Percentiles rank a stretch among this genome's conserved stretches.
Conservation (phyloP, 1,140 invertebrate species). For the Platorchestia sp. region DNA sequence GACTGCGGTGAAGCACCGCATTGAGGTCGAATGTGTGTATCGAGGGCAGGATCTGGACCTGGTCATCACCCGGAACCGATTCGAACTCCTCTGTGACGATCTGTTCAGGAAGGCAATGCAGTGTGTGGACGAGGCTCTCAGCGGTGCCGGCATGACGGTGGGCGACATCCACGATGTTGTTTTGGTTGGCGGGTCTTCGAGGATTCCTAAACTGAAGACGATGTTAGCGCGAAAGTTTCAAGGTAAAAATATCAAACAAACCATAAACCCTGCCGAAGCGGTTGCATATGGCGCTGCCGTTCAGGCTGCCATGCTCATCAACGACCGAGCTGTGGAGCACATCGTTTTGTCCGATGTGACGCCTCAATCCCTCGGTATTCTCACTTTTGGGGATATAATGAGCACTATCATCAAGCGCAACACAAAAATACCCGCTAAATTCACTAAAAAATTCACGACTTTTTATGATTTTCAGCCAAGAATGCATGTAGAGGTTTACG, state of each 20-base stretch:
- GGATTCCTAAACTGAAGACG: slow-evolving; percentile 99
- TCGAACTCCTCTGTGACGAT: no score
- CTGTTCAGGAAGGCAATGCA: slow-evolving; percentile 99
- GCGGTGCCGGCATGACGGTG: slow-evolving; percentile 99
- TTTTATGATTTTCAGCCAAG: not conserved
- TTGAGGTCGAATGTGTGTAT: slow-evolving; percentile 99
- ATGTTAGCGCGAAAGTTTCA: no score
- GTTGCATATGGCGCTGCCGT: no score
- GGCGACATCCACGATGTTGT: slow-evolving; percentile 97
- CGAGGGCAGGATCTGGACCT: slow-evolving; percentile 99
- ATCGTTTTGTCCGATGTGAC: not conserved
- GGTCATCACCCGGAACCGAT: slow-evolving; percentile 97
- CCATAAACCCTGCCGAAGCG: no score
- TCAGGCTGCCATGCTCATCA: no score
- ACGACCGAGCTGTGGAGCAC: not conserved
- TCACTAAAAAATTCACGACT: not conserved
- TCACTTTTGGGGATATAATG: not conserved
- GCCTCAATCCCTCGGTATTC: not conserved
- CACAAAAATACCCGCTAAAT: not conserved
- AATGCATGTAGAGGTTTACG: not conserved
- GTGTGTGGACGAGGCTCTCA: slow-evolving; percentile 95
- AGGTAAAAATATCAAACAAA: no score
- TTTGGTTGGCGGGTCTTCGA: no score
- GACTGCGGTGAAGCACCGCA: slow-evolving; percentile 94
- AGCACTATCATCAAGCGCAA: slow-evolving; percentile 89